phyloP scores from a whole-genome alignment of 2,888 invertebrate species.

The Holacanthella duospinosa region DNA sequence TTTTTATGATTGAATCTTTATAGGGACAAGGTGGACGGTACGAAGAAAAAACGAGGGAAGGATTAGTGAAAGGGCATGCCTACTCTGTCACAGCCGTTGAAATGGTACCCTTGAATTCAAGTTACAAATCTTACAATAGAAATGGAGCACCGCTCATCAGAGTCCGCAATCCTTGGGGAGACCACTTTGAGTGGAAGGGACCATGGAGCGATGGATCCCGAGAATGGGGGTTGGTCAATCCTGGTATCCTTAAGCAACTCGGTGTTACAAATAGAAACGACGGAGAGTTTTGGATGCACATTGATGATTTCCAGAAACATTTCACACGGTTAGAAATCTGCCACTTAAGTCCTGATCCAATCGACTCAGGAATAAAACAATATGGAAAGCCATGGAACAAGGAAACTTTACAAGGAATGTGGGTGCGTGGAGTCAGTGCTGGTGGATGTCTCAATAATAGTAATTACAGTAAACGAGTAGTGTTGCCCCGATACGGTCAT shows the following conservation, averaged over 20 bases:
- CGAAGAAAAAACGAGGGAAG: not conserved
- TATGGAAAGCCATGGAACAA: conserved; percentile 1
- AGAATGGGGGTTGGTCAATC: conserved; percentile 2
- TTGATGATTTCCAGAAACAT: conserved; percentile 2
- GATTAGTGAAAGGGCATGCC: not conserved
- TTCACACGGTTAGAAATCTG: conserved; percentile 5
- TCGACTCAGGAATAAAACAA: not conserved
- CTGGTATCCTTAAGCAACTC: not conserved
- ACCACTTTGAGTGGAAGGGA: conserved; percentile 8
- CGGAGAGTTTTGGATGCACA: conserved; percentile 8
- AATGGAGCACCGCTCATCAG: not conserved
- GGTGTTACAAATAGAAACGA: not conserved
- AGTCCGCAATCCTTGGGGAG: conserved; percentile 4
- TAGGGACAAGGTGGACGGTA: not conserved
- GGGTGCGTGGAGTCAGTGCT: not conserved
- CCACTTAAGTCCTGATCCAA: conserved; percentile 4
- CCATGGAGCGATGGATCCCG: conserved; percentile 3
- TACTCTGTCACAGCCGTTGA: not conserved
- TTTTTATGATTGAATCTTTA: not conserved
- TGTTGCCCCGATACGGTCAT: too few species aligned
- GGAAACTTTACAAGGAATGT: not conserved
- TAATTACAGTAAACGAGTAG: not conserved
- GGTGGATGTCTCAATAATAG: conserved; percentile 6
- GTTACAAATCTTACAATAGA: too few species aligned
- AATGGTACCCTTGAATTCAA: not conserved